Base-by-base conservation (phyloP, 92 coral and sea anemone species). In the Palythoa heliodiscus region DNA sequence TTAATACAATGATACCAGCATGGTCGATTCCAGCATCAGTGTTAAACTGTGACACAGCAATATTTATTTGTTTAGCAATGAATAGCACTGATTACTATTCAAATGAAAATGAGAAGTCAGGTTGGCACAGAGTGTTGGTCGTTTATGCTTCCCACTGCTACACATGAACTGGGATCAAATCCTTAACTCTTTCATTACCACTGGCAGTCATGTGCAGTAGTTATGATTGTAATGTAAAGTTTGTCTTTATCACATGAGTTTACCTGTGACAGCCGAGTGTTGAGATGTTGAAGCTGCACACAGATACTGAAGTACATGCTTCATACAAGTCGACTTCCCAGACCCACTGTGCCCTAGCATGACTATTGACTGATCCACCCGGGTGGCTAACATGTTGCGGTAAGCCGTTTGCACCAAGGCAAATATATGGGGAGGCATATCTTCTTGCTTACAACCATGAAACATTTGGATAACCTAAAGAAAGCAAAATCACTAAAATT, bases 361-460 rank as follows among this genome's bases (percentile, higher is more conserved):
- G 25, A 96, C 99, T 23, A 96, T 82, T 0, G 99, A 96, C 86
- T 96, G 99, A 88, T 96, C 99, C 39, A 91, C 85, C 74, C 98
- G 88, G 38, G 99, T 91, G 7, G 99, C 99, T 73, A 96, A 86
- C 99, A 96, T 94, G 92, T 96, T 96, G 74, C 99, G 89, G 58
- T 96, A 96, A 29, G 99, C 95, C 7, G 99, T 89, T 68, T 96
- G 99, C 16, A 92, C 98, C 70, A 96, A 87, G 11, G 99, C 98
- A 87, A 94, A 96, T 85, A 96, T 96, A 72, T 96, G 99, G 37
- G 99, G 99, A 14, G 99, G 99, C 99, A 96, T 96, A 86, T 96
- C 99, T 78, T 96, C 99, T 81, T 96, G 99, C 77, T 96, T 96
- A 77, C 99, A 96, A 74, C 99, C 99, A 83, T 96, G 98, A 82